A percentile compares a stretch with the other conserved stretches of the same genome.
These are phyloP conservation scores for Craterocephalus amniculus DNA, from an alignment of 2,797 vertebrate genomes.

Conservation along the genomic window DNA sequence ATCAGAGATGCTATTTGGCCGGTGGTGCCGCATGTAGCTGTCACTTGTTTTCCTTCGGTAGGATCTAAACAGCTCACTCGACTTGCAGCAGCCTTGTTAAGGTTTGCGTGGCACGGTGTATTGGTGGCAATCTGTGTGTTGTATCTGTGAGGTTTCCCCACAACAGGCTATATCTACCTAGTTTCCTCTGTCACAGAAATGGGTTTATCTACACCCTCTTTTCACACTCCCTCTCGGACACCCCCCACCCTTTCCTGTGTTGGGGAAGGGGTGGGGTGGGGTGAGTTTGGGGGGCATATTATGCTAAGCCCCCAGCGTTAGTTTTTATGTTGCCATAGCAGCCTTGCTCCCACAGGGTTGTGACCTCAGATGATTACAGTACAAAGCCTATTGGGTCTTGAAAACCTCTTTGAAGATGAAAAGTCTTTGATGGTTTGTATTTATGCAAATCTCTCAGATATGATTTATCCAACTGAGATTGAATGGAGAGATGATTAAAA, in stretches of 20 bases:
- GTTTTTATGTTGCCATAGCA: conserved; percentile 99
- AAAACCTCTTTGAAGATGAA: conserved; percentile 99
- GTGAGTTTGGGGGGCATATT: conserved; percentile 81
- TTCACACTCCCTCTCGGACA: conserved; percentile 68
- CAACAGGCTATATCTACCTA: conserved; percentile 58
- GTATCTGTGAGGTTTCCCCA: conserved; percentile 58
- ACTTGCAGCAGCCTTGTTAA: conserved; percentile 52
- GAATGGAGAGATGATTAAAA: conserved; percentile 99
- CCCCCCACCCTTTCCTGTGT: conserved; percentile 64
- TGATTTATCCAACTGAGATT: conserved; percentile 99
- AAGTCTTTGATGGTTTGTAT: conserved; percentile 99
- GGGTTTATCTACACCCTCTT: conserved; percentile 78
- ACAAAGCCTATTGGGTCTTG: conserved; percentile 99
- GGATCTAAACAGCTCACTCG: conserved; percentile 57
- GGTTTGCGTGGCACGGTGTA: conserved; percentile 51
- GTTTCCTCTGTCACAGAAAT: conserved; percentile 73
- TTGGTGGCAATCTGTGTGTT: conserved; percentile 59
- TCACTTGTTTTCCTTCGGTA: conserved; percentile 68
- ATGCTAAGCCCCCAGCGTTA: conserved; percentile 99
- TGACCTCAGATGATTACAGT: conserved; percentile 99
- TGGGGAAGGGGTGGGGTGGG: conserved; percentile 48
- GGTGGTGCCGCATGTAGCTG: conserved; percentile 52
- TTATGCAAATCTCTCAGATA: conserved; percentile 99
- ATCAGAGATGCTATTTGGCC: conserved; percentile 60
- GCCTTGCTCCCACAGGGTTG: conserved; percentile 99